Evolutionary conservation across 2,888 invertebrate species (phyloP), one percentile per base, ranked within the genome.

Genomic region (Rhamphomyia laevipes): DNA sequence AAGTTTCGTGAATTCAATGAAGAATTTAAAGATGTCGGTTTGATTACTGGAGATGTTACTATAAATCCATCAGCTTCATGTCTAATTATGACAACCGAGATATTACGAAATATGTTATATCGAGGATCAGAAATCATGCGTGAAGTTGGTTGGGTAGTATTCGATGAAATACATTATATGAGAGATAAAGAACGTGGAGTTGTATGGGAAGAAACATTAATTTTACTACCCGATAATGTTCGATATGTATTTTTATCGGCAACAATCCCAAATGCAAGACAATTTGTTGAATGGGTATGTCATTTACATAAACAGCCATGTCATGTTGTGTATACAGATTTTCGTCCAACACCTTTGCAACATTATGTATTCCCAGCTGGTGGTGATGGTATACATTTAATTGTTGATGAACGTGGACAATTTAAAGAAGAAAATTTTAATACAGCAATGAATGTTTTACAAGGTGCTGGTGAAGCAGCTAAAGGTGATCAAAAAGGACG

Each of bases 141-240:
- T 51, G 99, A 99, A 78, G 96, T 99, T 1, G 97, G 96, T 45
- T 99, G 99, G 99, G 99, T 99, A 2, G 78, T 99, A 47, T 99
- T 99, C 73, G 99, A 99, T 67, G 99, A 99, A 74, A 99, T 99
- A 61, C 99, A 99, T 73, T 99, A 99, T 67, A 99, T 99, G 99
- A 81, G 99, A 61, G 96, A 99, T 67, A 96, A 96, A 72, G 97
- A 99, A 68, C 79, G 99, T 63, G 99, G 99, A 46, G 97, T 99
- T 10, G 97, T 99, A 2, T 99, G 99, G 99, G 69, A 70, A 71
- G 99, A 99, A 74, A 96, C 97, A 0, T 77, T 99, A 33, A 99
- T 99, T 62, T 76, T 99, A 31, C 72, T 99, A 37, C 97, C 96
- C 0, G 94, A 97, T 67, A 95, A 93, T 64, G 96, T 99, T 0